These are phyloP conservation scores for Thaumatotibia leucotreta DNA, from an alignment of 1,140 invertebrate genomes.

Conservation along the genomic window DNA sequence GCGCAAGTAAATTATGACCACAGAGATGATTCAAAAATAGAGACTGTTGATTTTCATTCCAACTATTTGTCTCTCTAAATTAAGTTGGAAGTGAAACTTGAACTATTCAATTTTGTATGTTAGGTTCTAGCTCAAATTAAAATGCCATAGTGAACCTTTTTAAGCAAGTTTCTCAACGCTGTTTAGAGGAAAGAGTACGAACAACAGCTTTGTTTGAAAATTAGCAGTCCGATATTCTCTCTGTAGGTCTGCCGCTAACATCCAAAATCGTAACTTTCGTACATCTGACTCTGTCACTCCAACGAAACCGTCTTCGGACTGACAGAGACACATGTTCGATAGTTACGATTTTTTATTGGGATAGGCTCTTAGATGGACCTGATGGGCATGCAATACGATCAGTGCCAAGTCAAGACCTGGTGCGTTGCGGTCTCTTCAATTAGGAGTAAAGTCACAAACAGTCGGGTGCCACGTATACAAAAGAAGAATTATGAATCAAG, in stretches of 20 bases:
- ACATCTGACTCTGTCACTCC: no score
- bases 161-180: neutral
- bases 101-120: no score
- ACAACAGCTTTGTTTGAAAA: neutral
- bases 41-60: neutral
- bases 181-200: neutral
- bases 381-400: neutral
- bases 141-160: neutral
- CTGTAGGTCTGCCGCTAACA: no score
- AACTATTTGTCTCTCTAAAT: no score
- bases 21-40: neutral
- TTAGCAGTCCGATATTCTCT: neutral
- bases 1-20: neutral
- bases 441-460: conserved; percentile 3
- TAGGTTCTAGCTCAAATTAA: neutral
- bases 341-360: no score
- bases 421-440: neutral
- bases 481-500: neutral
- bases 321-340: no score
- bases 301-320: no score
- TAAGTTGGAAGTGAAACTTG: no score
- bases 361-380: no score
- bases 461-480: neutral
- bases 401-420: conserved; percentile 4
- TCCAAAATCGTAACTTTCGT: no score